Base-by-base conservation (phyloP, 2,888 invertebrate genomes). In the Dexiosoma caninum region DNA sequence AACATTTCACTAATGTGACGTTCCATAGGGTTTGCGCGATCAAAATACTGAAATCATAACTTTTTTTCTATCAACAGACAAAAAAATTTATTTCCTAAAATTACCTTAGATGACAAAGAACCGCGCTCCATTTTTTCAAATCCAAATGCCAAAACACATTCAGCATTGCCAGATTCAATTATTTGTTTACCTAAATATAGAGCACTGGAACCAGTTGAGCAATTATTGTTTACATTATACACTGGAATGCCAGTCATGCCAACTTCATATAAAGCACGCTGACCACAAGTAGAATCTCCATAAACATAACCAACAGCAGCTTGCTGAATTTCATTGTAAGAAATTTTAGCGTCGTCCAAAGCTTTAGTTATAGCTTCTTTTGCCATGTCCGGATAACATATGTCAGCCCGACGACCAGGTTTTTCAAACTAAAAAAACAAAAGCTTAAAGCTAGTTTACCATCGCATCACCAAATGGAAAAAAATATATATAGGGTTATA, bases 51-150 rank as follows among this genome's bases (percentile, higher is more conserved):
- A 37, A 85, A 86, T 7, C 0, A 14, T 12, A 14, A 51, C 1
- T 49, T 23, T n/a, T n/a, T n/a, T 0, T 12, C 14, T 19, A 21
- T n/a, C n/a, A 69, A 74, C 49, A 40, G 6, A 40, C 7, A 19
- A 12, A 4, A n/a, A 23, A 21, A 12, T 42, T n/a, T n/a, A n/a
- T n/a, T n/a, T n/a, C n/a, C n/a, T n/a, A n/a, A n/a, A 32, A 8
- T 12, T 81, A 94, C 95, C 90, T 94, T 95, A 0, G 93, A 90
- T 12, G 93, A 91, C 10, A 99, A 91, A 0, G 98, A 97, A 0
- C 99, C 99, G 12, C 94, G 93, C 84, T 98, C 95, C 99, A 99
- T 99, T 91, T 98, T 99, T 88, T 99, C 99, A 90, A 99, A 99
- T 4, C 99, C 99, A 32, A 98, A 91, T 1, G 98, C 98, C 72